Evolutionary conservation across 2,113 vertebrate genomes (phyloP).

Genomic region (Cromileptes altivelis): DNA sequence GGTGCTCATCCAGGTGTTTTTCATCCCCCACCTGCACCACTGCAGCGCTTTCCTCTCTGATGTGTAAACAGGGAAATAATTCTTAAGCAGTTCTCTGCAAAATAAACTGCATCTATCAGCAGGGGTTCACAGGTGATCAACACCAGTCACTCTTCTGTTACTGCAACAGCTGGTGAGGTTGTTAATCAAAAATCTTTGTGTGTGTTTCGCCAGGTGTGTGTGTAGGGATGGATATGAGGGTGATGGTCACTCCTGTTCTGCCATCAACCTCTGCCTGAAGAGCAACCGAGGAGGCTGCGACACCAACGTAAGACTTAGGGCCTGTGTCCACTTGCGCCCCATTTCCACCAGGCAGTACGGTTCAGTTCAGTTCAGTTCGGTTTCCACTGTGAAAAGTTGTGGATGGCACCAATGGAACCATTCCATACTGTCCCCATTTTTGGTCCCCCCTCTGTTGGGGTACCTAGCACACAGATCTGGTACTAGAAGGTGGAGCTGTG

Average conservation of each 20-base stretch:
- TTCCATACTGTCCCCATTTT: no score
- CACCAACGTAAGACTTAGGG: conserved; percentile 86
- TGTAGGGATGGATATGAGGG: conserved; percentile 87
- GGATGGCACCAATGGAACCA: no score
- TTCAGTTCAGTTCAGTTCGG: no score
- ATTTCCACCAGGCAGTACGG: no score
- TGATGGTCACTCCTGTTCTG: conserved; percentile 91
- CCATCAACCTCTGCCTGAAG: conserved; percentile 86
- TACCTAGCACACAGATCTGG: no score
- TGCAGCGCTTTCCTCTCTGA: background rate
- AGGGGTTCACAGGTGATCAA: background rate
- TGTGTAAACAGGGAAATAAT: background rate
- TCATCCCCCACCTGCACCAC: background rate
- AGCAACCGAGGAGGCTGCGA: conserved; percentile 89
- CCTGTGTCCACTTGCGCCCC: background rate
- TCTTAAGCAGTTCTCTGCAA: background rate
- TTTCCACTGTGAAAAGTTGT: no score
- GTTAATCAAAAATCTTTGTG: background rate
- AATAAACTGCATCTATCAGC: background rate
- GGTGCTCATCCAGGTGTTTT: background rate
- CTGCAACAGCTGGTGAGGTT: background rate
- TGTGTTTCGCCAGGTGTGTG: conserved; percentile 75
- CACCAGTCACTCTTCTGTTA: background rate
- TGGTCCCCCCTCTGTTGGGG: no score
- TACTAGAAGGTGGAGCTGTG: no score